These are phyloP conservation scores for Elysia crispata DNA, from an alignment of 2,888 invertebrate species.

Conservation along the genomic window DNA sequence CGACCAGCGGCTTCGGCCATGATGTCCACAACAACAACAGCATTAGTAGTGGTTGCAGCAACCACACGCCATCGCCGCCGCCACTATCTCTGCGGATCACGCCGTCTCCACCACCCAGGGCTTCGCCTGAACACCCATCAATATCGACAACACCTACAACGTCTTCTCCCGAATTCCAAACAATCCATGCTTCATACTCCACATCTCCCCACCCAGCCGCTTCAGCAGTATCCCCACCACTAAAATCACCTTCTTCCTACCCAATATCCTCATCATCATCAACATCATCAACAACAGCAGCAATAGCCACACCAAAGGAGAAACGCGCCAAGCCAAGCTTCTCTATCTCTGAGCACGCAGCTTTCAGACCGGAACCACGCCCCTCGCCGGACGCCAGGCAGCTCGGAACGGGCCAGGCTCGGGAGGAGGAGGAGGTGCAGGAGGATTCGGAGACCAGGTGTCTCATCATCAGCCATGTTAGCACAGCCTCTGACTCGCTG, in stretches of 20 bases:
- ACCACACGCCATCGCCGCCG: background rate
- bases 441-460: background rate
- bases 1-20: too few species aligned
- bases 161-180: too few species aligned
- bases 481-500: background rate
- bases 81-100: background rate
- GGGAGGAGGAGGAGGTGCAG: background rate
- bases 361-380: slow-evolving; percentile 21
- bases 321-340: slow-evolving; percentile 26
- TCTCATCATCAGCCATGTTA: background rate
- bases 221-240: background rate
- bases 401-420: background rate
- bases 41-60: background rate
- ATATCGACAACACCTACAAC: background rate
- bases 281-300: background rate
- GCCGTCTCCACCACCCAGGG: background rate
- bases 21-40: too few species aligned
- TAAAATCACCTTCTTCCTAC: background rate
- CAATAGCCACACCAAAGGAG: background rate
- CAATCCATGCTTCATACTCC: slow-evolving; percentile 6
- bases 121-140: background rate
- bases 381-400: background rate
- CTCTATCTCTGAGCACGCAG: slow-evolving; percentile 39
- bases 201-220: background rate
- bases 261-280: background rate